Evolutionary conservation across 1,140 invertebrate genomes (phyloP), one percentile per base, ranked within the genome.

Genomic region (Drosophila ogumai): DNA sequence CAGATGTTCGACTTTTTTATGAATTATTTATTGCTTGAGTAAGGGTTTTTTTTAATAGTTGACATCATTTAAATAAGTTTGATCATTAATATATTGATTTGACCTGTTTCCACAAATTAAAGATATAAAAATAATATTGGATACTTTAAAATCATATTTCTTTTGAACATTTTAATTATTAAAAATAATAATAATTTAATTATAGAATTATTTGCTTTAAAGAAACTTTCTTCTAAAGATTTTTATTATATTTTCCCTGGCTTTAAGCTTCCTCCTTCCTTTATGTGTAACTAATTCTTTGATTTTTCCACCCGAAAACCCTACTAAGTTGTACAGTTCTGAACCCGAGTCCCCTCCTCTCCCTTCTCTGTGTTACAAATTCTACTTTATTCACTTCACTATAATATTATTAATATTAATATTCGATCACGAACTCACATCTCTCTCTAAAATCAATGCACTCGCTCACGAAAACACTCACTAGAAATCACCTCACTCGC

Each of bases 271-370:
- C 68, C 28, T 59, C 22, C 19, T 17, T 10, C 8, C 12, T 28
- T 36, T 25, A 17, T 36, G 28, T 72, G 68, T 72, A 40, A 72
- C 68, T 72, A 72, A 72, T 59, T 72, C 22, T 43, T 50, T 3
- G 52, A 31, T n/a, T 41, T 49, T 22, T 25, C 22, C 10, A 47
- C 32, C 6, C 32, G 4, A 19, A 55, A 12, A 15, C 38, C 68
- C 54, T 40, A 71, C 68, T 72, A 72, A 69, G 61, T 38, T 25
- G 25, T 63, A 19, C 4, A 25, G 17, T 28, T 36, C 40, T 44
- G 63, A 67, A 67, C 44, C 63, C 61, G 12, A 55, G 38, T 22
- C 34, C 66, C 68, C 28, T 36, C 34, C 25, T 15, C 65, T 32
- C 34, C 34, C 40, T 69, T 22, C 34, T 55, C 50, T 54, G 17